These are phyloP conservation scores for Ectemnius cavifrons DNA, from an alignment of 2,888 invertebrate species.

Conservation along the genomic window DNA sequence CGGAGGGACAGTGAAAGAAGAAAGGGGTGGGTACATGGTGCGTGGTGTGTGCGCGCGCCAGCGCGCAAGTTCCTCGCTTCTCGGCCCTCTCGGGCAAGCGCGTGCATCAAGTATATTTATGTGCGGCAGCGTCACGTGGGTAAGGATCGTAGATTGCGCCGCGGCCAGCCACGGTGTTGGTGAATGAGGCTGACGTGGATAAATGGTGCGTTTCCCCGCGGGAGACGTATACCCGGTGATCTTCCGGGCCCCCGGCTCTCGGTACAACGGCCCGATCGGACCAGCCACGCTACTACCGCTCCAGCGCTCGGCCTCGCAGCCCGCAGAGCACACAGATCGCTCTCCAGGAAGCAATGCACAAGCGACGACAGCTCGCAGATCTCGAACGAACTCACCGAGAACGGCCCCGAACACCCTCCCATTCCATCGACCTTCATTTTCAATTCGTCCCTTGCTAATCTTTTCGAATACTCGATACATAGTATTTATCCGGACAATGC, in stretches of 20 bases:
- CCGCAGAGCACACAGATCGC: neutral
- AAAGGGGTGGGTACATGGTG: constrained; percentile 2
- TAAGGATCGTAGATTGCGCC: constrained; percentile 64
- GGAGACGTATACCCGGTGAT: constrained; percentile 69
- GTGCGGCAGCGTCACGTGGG: constrained; percentile 62
- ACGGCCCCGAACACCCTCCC: too few species aligned
- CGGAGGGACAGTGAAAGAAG: constrained; percentile 6
- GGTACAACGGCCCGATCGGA: constrained; percentile 46
- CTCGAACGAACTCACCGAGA: constrained; percentile 26
- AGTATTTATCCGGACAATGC: too few species aligned
- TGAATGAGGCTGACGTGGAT: constrained; percentile 76
- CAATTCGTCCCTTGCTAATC: too few species aligned
- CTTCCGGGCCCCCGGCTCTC: constrained; percentile 66
- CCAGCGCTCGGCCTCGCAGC: neutral
- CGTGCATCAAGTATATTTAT: constrained; percentile 61
- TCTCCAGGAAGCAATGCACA: constrained; percentile 51
- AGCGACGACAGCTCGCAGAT: neutral
- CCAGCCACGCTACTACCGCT: too few species aligned
- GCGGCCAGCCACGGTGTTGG: constrained; percentile 60
- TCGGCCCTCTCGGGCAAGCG: constrained; percentile 41
- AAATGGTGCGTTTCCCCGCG: constrained; percentile 74
- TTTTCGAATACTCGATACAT: too few species aligned
- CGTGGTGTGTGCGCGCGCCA: neutral
- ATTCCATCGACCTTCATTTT: too few species aligned
- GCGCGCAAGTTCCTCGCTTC: neutral